Evolutionary conservation across 1,140 invertebrate genomes (phyloP).

Genomic region (Drosophila tristis): DNA sequence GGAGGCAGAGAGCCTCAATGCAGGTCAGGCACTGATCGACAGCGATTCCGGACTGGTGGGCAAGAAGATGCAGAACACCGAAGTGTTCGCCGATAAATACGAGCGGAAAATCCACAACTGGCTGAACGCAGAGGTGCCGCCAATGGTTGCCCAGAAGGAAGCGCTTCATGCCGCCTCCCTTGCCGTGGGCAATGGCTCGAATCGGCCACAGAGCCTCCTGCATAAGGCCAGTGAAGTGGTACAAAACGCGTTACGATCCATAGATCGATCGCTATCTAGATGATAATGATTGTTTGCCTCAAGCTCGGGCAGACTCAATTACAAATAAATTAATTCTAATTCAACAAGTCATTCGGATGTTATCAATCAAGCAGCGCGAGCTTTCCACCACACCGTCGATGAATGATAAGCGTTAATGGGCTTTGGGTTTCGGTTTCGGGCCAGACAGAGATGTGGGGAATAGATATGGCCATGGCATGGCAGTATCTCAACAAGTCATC

Average conservation of each 20-base stretch:
- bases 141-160: slow-evolving; percentile 8
- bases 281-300: slow-evolving; percentile 19
- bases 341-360: slow-evolving; percentile 9
- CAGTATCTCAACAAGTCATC: slow-evolving; percentile 1
- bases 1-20: slow-evolving; percentile 15
- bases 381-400: slow-evolving; percentile 2
- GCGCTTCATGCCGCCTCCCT: slow-evolving; percentile 54
- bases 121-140: slow-evolving; percentile 52
- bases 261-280: slow-evolving; percentile 27
- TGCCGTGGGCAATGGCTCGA: slow-evolving; percentile 58
- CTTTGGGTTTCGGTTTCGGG: background rate
- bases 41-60: slow-evolving; percentile 60
- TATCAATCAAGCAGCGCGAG: background rate
- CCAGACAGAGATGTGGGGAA: slow-evolving; percentile 4
- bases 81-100: slow-evolving; percentile 70
- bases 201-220: slow-evolving; percentile 40
- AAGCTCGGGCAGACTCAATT: slow-evolving; percentile 51
- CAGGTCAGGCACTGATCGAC: slow-evolving; percentile 32
- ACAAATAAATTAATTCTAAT: slow-evolving; percentile 55
- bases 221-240: slow-evolving; percentile 56
- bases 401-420: background rate
- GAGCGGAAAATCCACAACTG: slow-evolving; percentile 66
- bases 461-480: background rate
- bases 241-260: slow-evolving; percentile 40
- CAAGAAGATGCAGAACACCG: slow-evolving; percentile 58